Evolutionary conservation across 2,888 invertebrate genomes (phyloP).

Genomic region (Sarcophaga carnaria): DNA sequence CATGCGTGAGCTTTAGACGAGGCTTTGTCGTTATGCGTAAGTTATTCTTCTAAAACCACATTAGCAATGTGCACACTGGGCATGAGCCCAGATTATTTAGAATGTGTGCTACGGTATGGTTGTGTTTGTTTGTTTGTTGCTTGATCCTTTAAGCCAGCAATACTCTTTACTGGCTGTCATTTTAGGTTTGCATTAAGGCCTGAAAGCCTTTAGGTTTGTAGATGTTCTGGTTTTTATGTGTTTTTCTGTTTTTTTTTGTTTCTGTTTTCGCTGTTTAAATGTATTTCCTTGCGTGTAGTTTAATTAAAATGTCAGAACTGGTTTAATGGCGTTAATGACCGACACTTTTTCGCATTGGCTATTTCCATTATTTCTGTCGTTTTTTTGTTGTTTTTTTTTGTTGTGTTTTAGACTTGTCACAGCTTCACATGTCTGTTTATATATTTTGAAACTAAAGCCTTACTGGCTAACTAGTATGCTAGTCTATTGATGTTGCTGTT

Average conservation of each 20-base stretch:
- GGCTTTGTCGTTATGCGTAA: neutral
- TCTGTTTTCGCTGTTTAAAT: constrained; percentile 22
- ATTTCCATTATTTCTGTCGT: constrained; percentile 4
- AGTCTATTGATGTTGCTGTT: constrained; percentile 34
- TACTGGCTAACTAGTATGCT: no score
- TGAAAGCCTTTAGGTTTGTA: neutral
- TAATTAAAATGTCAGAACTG: constrained; percentile 82
- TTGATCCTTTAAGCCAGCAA: constrained; percentile 47
- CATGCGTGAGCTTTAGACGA: constrained; percentile 53
- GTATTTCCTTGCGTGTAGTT: constrained; percentile 71
- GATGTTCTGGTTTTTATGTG: constrained; percentile 12
- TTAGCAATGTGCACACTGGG: constrained; percentile 25
- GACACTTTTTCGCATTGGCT: constrained; percentile 74
- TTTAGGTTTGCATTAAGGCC: constrained; percentile 47
- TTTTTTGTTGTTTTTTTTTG: constrained; percentile 2
- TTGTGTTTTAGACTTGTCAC: constrained; percentile 39
- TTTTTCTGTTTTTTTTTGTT: neutral
- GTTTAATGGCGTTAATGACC: constrained; percentile 82
- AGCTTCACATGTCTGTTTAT: constrained; percentile 25
- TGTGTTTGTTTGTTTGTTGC: no score
- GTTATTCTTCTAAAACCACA: constrained; percentile 4
- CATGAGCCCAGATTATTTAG: constrained; percentile 9
- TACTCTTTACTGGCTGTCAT: constrained; percentile 60
- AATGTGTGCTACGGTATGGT: constrained; percentile 33
- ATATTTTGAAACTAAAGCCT: neutral